A percentile compares a stretch with the other conserved stretches of the same genome.
Conservation (phyloP, 2,797 vertebrate species). For the Brotula barbata region DNA sequence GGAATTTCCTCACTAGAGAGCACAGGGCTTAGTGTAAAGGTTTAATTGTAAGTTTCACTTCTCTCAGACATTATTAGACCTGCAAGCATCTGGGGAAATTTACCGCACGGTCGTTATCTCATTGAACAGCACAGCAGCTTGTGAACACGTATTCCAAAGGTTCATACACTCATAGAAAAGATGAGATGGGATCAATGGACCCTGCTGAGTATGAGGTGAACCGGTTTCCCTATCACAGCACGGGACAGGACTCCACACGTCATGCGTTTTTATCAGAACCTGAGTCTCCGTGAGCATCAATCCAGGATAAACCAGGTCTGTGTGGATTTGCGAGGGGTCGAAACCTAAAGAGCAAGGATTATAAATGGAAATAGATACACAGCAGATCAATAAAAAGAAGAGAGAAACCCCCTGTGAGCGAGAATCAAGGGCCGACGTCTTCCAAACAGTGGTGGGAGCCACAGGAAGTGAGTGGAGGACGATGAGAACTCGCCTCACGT, state of each 20-base stretch:
- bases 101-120: constrained; percentile 1
- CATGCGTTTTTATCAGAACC: too few relatives aligned
- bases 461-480: constrained; percentile 7
- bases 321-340: too few relatives aligned
- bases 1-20: constrained; percentile 22
- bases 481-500: constrained; percentile 34
- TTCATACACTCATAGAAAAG: background rate
- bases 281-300: too few relatives aligned
- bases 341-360: background rate
- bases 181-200: too few relatives aligned
- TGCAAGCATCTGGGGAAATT: constrained; percentile 30
- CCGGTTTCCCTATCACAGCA: too few relatives aligned
- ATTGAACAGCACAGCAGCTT: too few relatives aligned
- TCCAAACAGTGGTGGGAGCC: constrained; percentile 20
- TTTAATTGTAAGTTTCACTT: constrained; percentile 52
- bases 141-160: background rate
- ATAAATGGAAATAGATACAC: constrained; percentile 35
- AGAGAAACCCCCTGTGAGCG: too few relatives aligned
- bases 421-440: constrained; percentile 24
- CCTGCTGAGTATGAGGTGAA: background rate
- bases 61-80: constrained; percentile 31
- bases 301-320: too few relatives aligned
- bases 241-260: too few relatives aligned
- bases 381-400: constrained; percentile 20
- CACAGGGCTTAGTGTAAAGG: constrained; percentile 11